Conservation (phyloP, 2,888 invertebrate genomes). For the Drosophila gaucha region DNA sequence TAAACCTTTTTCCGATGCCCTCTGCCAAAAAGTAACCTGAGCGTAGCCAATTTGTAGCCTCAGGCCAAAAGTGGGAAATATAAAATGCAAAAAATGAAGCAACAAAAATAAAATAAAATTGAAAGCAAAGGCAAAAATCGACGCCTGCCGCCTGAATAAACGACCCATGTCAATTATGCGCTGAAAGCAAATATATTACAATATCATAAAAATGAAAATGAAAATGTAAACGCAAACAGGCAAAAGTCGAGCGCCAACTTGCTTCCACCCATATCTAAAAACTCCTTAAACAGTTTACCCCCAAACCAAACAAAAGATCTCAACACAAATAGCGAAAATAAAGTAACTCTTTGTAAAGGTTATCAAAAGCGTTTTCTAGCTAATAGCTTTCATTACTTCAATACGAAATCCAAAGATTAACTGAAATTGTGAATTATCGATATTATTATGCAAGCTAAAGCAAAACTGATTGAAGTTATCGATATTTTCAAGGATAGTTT, state of each 20-base stretch:
- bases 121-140: constrained; percentile 38
- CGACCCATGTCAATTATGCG: constrained; percentile 80
- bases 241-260: constrained; percentile 56
- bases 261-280: not conserved
- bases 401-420: no score
- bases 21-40: constrained; percentile 62
- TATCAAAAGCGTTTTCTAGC: no score
- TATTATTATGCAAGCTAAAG: no score
- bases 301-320: constrained; percentile 25
- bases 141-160: constrained; percentile 64
- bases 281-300: constrained; percentile 8
- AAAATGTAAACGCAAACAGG: constrained; percentile 74
- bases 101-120: constrained; percentile 3
- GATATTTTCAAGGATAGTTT: no score
- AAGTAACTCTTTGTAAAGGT: constrained; percentile 47
- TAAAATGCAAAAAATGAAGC: constrained; percentile 8
- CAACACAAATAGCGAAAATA: constrained; percentile 35
- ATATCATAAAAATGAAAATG: constrained; percentile 75
- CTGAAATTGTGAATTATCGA: no score
- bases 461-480: no score
- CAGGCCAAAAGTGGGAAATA: constrained; percentile 12
- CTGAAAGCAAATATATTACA: constrained; percentile 81
- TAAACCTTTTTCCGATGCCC: constrained; percentile 62
- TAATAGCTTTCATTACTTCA: no score
- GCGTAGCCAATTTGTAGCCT: constrained; percentile 69